Evolutionary conservation across 2,888 invertebrate species (phyloP), one percentile per base, ranked within the genome.

Genomic region (Epicampocera succincta): DNA sequence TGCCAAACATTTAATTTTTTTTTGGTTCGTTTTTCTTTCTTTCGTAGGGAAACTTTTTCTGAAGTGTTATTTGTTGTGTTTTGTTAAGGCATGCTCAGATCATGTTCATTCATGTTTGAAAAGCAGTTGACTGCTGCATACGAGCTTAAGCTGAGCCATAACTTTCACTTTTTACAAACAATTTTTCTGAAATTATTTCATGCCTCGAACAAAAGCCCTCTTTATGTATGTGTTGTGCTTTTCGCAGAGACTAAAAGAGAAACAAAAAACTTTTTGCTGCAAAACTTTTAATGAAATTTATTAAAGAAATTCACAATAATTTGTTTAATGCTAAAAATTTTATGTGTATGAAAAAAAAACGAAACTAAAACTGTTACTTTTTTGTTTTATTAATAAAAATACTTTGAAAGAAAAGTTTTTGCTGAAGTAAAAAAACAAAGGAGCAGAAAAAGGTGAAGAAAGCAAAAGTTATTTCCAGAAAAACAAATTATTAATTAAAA

Each of bases 241-340:
- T 17, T 54, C 12, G 1, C n/a, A 33, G 21, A 15, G 0, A 21
- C n/a, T 56, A 63, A 40, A 33, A 33, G 8, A 33, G 8, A 33
- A 1, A 9, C 8, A 1, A 33, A 40, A n/a, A 65, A 75, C 58
- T 78, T 73, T 75, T 38, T 54, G 52, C 29, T 46, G 21, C 5
- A 48, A 74, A 80, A 75, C 58, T 80, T 80, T 75, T 80, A 80
- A 80, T 80, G 65, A 80, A 80, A 75, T 80, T 80, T 80, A 80
- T 80, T 80, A 80, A 29, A 71, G 71, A 50, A 71, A 65, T 74
- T 74, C 66, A 38, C 33, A 44, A 66, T 44, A 66, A 52, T 72
- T 79, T 66, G 50, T 68, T 76, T 60, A 15, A 12, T 72, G 52
- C 50, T 60, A 38, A 58, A 58, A 15, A 17, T 25, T 11, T 50